phyloP scores from a whole-genome alignment of 1,140 invertebrate genomes.

The Paracyclopina nana region DNA sequence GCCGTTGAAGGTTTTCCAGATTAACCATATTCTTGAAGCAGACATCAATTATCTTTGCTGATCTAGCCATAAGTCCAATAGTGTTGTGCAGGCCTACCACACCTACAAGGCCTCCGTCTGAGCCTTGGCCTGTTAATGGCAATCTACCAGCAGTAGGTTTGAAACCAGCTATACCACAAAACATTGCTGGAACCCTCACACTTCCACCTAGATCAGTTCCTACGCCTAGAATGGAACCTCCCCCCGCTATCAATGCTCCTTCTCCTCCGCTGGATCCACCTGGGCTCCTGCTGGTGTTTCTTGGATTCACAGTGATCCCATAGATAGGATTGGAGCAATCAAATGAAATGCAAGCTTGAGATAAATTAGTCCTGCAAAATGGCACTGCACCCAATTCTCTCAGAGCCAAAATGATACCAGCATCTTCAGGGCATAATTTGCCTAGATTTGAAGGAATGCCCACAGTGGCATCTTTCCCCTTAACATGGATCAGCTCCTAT shows the following conservation, averaged over 20 bases:
- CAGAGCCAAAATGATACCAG: conserved; percentile 37
- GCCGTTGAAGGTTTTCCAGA: background rate
- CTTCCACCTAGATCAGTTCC: conserved; percentile 87
- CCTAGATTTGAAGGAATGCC: background rate
- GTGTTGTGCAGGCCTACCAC: background rate
- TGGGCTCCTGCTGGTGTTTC: conserved; percentile 58
- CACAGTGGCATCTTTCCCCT: background rate
- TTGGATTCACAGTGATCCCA: conserved; percentile 66
- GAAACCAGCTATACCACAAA: conserved; percentile 88
- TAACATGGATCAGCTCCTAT: background rate
- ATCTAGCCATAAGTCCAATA: background rate
- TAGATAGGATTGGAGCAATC: conserved; percentile 70
- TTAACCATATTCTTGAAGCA: background rate
- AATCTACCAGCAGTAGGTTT: conserved; percentile 57
- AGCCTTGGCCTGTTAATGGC: background rate
- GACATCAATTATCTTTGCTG: background rate
- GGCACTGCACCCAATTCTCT: conserved; percentile 48
- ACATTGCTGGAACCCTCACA: conserved; percentile 80
- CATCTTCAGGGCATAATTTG: conserved; percentile 32
- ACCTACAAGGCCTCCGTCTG: conserved; percentile 2
- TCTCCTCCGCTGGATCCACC: conserved; percentile 59
- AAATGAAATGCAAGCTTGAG: conserved; percentile 61
- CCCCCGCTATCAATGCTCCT: conserved; percentile 41
- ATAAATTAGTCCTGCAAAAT: conserved; percentile 55
- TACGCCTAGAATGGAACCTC: conserved; percentile 60